Base-by-base conservation (phyloP, 2,888 invertebrate species). In the Metellina segmentata region DNA sequence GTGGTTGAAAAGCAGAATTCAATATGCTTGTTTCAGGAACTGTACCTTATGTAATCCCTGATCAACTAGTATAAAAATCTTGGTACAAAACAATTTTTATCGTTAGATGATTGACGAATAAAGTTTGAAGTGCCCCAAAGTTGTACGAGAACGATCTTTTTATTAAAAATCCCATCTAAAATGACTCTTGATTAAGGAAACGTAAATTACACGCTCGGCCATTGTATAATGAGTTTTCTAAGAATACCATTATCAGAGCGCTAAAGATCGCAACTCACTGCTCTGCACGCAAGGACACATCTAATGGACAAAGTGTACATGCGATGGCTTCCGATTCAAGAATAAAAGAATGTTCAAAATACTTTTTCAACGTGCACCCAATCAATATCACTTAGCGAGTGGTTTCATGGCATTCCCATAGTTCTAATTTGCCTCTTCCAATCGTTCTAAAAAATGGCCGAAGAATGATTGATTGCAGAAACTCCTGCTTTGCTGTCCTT, bases 181-280 rank as follows among this genome's bases (percentile, higher is more conserved):
- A 79, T 20, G 53, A 53, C 19, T 19, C 79, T 81, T 87, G 52
- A 72, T 71, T 79, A 75, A 86, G 70, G 85, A 86, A 78, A 86
- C 69, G 77, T 70, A 87, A 87, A 79, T 87, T 79, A 81, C 72
- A 20, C 34, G 16, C 53, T 87, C 49, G 19, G 85, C 48, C 70
- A 69, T 70, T 87, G 71, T 51, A 69, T 78, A 86, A 86, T 78
- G 85, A 86, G 77, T 49, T 87, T 87, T 87, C 87, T 71, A 79
- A 79, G 79, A 87, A 87, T 85, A 85, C 70, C 78, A 34, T 34
- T 34, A 69, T 86, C 70, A 49, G 2, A 72, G 53, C 49, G n/a
- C 49, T 78, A 72, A 20, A 87, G 71, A 8, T 19, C 70, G 70
- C 51, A 13, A 71, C 51, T 72, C 51, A 70, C 72, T 82, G n/a